Base-by-base conservation (phyloP, 2,113 vertebrate species). In the Alligator mississippiensis region DNA sequence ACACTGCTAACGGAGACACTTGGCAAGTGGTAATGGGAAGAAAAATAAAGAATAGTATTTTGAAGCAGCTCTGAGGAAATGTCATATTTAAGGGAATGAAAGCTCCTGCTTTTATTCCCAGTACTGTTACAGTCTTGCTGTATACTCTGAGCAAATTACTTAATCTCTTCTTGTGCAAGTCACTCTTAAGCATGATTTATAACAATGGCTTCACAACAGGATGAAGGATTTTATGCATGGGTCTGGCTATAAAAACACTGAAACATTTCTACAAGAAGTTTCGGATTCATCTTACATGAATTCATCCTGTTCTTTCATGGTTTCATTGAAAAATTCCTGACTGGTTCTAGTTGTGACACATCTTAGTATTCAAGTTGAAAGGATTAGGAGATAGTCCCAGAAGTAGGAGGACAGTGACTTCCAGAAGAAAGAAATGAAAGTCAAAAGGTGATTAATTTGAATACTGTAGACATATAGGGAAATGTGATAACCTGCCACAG, bases 121-220 rank as follows among this genome's bases (percentile, higher is more conserved):
- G 5, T 55, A 3, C 18, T 34, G 25, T 62, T 38, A 19, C 30
- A 4, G 8, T 77, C 70, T n/a, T 12, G 1, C 68, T 0, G 1
- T 1, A 3, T 72, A 38, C 81, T 72, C 60, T 61, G 64, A 84
- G 79, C 60, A 5, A 0, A 13, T 9, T 57, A 28, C 6, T 24
- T 24, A 18, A 28, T 14, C 0, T 0, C n/a, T 76, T 38, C 54
- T 7, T 19, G 47, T 9, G 72, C 6, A 2, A 0, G 21, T 66
- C n/a, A 6, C 16, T 77, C 11, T 1, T 25, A 2, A 5, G 16
- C n/a, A 55, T 28, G 13, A 17, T 47, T 16, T 78, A 5, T 34
- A 25, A 2, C 55, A 34, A 5, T 11, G 55, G 3, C 38, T 15
- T 21, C 25, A 77, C 7, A 28, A 47, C 47, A 78, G 68, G 61